Conservation (phyloP, 2,888 invertebrate species). For the Pristionchus japonicus region DNA sequence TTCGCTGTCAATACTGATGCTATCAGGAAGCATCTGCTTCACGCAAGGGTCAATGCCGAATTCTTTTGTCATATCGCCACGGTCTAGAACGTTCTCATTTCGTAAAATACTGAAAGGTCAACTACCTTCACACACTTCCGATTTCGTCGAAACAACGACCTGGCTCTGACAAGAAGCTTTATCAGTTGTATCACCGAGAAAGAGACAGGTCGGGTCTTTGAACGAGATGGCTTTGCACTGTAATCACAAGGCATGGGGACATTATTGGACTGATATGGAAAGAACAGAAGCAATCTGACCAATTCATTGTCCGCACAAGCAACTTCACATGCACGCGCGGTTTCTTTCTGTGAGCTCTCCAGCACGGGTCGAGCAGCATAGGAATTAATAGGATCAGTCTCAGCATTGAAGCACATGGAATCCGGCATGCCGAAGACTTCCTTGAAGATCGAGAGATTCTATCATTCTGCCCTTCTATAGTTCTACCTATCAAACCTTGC, state of each 20-base stretch:
- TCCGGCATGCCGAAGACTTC: not conserved
- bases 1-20: not conserved
- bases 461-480: not conserved
- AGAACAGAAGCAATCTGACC: too few species aligned
- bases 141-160: not conserved
- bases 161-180: not conserved
- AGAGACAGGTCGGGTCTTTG: not conserved
- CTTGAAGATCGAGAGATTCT: not conserved
- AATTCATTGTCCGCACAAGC: not conserved
- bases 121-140: not conserved
- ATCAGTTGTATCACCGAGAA: not conserved
- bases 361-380: not conserved
- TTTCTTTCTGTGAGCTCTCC: not conserved
- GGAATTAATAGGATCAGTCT: not conserved
- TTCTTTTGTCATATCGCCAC: not conserved
- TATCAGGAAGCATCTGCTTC: not conserved
- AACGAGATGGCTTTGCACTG: not conserved
- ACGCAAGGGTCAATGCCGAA: not conserved
- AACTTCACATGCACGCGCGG: not conserved
- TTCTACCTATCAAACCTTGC: not conserved
- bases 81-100: not conserved
- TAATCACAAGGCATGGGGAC: too few species aligned
- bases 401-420: not conserved
- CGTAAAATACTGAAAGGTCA: not conserved
- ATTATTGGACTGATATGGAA: too few species aligned